Evolutionary conservation across 2,113 vertebrate genomes (phyloP).

Genomic region (Ranitomeya variabilis): DNA sequence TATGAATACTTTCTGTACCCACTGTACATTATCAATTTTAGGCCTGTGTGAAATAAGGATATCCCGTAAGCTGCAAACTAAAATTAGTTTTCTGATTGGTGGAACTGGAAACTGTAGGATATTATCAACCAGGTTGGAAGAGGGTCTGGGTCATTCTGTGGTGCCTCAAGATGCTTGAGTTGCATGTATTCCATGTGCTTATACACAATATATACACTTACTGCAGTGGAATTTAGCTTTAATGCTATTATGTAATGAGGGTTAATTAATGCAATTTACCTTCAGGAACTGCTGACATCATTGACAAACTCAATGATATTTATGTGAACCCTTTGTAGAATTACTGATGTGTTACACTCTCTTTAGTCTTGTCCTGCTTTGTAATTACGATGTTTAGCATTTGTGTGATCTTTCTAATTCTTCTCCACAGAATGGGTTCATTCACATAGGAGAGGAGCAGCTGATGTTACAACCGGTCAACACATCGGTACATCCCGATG

Average conservation of each 20-base stretch:
- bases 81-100: too few relatives aligned
- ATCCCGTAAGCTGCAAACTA: too few relatives aligned
- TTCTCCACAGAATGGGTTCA: constrained; percentile 82
- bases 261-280: neutral
- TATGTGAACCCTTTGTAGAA: neutral
- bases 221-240: neutral
- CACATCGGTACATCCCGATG: constrained; percentile 59
- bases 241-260: neutral
- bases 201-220: neutral
- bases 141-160: too few relatives aligned
- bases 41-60: neutral
- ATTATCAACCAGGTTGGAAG: too few relatives aligned
- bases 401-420: neutral
- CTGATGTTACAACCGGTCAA: constrained; percentile 85
- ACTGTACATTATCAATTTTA: neutral
- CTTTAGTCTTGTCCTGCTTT: neutral
- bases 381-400: neutral
- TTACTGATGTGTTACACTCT: neutral
- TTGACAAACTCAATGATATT: neutral
- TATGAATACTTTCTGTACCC: too few relatives aligned
- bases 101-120: too few relatives aligned
- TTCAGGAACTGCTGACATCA: neutral
- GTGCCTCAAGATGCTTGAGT: too few relatives aligned
- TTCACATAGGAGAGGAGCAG: constrained; percentile 82
- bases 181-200: neutral